Percentiles rank a stretch among this genome's conserved stretches.
Evolutionary conservation across 1,140 invertebrate species (phyloP).

Genomic region (Epicauta chinensis): DNA sequence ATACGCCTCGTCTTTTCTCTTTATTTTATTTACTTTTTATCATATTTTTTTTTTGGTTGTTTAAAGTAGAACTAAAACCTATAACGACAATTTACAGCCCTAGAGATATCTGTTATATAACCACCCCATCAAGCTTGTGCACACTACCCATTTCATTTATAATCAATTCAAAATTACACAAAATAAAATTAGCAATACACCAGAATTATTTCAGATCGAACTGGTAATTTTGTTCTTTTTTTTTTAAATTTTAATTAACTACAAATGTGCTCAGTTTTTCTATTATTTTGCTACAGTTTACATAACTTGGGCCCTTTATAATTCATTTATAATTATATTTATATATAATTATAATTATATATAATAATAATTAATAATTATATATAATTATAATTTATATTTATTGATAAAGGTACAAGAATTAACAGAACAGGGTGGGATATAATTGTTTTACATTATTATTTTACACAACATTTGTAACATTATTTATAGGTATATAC

Average conservation of each 20-base stretch:
- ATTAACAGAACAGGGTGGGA: slow-evolving; percentile 11
- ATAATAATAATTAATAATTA: no score
- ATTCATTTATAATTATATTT: no score
- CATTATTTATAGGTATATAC: slow-evolving; percentile 34
- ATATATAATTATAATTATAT: no score
- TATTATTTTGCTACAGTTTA: no score
- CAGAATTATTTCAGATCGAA: no score
- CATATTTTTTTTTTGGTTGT: background rate
- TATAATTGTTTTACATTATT: slow-evolving; percentile 22
- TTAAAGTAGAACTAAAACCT: background rate
- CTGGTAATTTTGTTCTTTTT: no score
- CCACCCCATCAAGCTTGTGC: slow-evolving; percentile 21
- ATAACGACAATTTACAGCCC: slow-evolving; percentile 15
- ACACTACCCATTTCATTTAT: slow-evolving; percentile 2
- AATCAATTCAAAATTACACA: background rate
- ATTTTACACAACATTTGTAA: slow-evolving; percentile 33
- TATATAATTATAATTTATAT: no score
- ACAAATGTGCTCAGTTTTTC: no score
- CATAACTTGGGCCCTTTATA: no score
- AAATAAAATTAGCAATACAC: background rate
- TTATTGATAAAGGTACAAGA: slow-evolving; percentile 8
- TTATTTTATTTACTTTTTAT: slow-evolving; percentile 10
- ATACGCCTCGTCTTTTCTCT: background rate
- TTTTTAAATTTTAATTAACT: background rate
- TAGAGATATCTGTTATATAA: slow-evolving; percentile 6